Evolutionary conservation across 2,797 vertebrate species (phyloP).

Genomic region (Phataginus tricuspis): DNA sequence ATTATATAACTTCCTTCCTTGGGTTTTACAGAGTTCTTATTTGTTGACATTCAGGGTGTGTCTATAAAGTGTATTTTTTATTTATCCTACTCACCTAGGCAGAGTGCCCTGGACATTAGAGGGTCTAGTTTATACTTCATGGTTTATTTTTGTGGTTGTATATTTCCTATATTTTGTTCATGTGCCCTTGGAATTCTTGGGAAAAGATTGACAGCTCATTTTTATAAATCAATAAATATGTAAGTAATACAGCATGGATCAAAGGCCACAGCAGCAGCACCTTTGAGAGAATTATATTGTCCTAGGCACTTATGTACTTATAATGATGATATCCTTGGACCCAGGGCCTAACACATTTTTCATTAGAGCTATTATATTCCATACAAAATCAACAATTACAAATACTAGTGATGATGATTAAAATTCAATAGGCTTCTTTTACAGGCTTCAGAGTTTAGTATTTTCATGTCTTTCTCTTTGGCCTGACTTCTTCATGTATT

Average conservation of each 20-base stretch:
- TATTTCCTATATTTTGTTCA: constrained; percentile 76
- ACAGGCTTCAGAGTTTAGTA: constrained; percentile 56
- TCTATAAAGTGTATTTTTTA: constrained; percentile 76
- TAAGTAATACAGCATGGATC: constrained; percentile 78
- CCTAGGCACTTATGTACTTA: constrained; percentile 72
- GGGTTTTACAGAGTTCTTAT: constrained; percentile 65
- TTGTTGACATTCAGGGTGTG: constrained; percentile 80
- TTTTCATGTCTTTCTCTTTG: constrained; percentile 64
- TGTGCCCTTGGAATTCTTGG: constrained; percentile 71
- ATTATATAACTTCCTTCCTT: constrained; percentile 76
- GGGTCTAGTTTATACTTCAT: constrained; percentile 52
- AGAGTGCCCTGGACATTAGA: constrained; percentile 63
- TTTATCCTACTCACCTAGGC: constrained; percentile 76
- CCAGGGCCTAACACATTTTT: constrained; percentile 68
- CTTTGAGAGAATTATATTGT: constrained; percentile 73
- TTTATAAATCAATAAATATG: constrained; percentile 83
- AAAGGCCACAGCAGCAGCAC: constrained; percentile 61
- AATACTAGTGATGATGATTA: constrained; percentile 68
- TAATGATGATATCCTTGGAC: constrained; percentile 80
- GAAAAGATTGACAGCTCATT: constrained; percentile 76
- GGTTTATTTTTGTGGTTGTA: constrained; percentile 80
- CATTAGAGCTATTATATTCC: constrained; percentile 77
- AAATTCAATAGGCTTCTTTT: constrained; percentile 76
- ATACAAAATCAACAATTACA: constrained; percentile 76
- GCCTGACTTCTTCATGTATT: constrained; percentile 67